Base-by-base conservation (phyloP, 2,797 vertebrate genomes). In the Remorina albescens region DNA sequence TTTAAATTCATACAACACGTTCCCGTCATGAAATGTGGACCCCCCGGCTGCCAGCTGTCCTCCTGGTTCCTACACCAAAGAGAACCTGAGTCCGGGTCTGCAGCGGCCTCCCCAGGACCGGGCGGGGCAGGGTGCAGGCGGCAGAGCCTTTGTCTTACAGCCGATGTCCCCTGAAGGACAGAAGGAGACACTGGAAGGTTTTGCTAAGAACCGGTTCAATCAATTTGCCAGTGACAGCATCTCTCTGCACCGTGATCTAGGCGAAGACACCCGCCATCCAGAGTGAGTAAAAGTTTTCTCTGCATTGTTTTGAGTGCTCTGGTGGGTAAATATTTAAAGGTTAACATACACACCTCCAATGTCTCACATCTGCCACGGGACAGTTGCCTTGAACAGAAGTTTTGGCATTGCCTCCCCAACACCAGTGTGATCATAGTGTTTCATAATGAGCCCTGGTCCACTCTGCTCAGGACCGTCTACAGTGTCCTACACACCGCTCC, bases 341-440 rank as follows among this genome's bases (percentile, higher is more conserved):
- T n/a, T n/a, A n/a, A n/a, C n/a, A n/a, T n/a, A n/a, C n/a, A n/a
- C n/a, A n/a, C n/a, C n/a, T n/a, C n/a, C n/a, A n/a, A n/a, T n/a
- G n/a, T n/a, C n/a, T n/a, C n/a, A n/a, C n/a, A n/a, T n/a, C n/a
- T n/a, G n/a, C n/a, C 10, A 57, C 67, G 28, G 66, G 15, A 9
- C 74, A 96, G 96, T 67, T 96, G 95, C 78, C 84, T 94, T 2
- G 82, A 94, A 18, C 95, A 93, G 86, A 95, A 84, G 70, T 97
- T 97, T 87, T 89, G 56, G 60, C 93, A 90, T 23, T 96, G 95
- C 55, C 91, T 97, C 50, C 95, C 94, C 21, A 89, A 86, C 78
- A 96, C 96, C 89, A 96, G 95, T 2, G 94, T 97, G 28, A 79
- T 97, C 81, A 95, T 96, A 6, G 95, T 96, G 46, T 96, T 96